Evolutionary conservation across 1,140 invertebrate genomes (phyloP), one percentile per base, ranked within the genome.

Genomic region (Trichomalopsis sarcophagae): DNA sequence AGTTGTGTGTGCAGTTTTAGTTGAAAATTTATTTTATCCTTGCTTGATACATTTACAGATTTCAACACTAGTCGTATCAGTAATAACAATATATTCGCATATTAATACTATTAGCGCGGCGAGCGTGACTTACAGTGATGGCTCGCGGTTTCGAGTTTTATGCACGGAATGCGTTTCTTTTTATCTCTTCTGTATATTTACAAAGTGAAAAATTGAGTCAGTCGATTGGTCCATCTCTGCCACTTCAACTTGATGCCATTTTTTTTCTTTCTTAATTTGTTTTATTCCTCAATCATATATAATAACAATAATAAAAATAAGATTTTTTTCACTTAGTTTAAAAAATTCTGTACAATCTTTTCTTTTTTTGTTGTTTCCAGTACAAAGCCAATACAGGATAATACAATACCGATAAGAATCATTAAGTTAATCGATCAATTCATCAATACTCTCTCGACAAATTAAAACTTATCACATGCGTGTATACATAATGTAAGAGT

Each of bases 131-230:
- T 78, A 33, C 17, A 79, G 55, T 73, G 44, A 79, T 62, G 73
- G 68, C 76, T 84, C 76, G 44, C 76, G 44, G 21, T 73, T 17
- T 77, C 62, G 55, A 84, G 74, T 69, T 69, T 73, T 40, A 68
- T 75, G 66, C 84, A 76, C 17, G 78, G 71, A 85, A 85, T 85
- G 71, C 69, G 33, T 81, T 85, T 75, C 50, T 21, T 21, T 62
- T 62, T 6, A 5, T 62, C 21, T 21, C n/a, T 62, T 62, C 21
- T 62, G 55, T 17, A n/a, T 78, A 81, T 85, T 23, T 85, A 81
- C 78, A 85, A 85, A 75, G 80, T 79, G 62, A 84, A 79, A 84
- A 84, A 79, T 33, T 84, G 74, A 68, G 62, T 84, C 47, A 79
- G 76, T 79, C 68, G 47, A 71, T 79, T 84, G 76, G 82, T 78